Percentiles rank a stretch among this genome's conserved stretches.
Evolutionary conservation across 1,140 invertebrate genomes (phyloP).

Genomic region (Zaprionus vittiger): DNA sequence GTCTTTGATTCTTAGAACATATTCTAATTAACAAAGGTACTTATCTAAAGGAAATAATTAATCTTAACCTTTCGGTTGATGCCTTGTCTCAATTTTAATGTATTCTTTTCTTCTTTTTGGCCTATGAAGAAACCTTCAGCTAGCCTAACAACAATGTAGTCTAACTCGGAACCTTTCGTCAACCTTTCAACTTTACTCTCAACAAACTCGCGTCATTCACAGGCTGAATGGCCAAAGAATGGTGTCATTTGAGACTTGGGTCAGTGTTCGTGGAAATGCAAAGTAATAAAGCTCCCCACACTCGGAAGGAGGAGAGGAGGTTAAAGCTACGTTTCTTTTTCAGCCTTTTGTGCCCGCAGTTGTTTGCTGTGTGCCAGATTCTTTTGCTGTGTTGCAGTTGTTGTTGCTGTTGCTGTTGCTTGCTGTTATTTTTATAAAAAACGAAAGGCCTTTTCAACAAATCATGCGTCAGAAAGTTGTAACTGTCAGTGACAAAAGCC

Average conservation of each 20-base stretch:
- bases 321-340: constrained; percentile 3
- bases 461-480: constrained; percentile 81
- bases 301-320: no score
- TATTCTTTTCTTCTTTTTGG: not conserved
- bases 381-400: not conserved
- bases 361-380: constrained; percentile 44
- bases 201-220: not conserved
- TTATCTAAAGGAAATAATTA: not conserved
- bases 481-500: constrained; percentile 71
- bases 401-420: constrained; percentile 38
- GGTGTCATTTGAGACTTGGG: constrained; percentile 27
- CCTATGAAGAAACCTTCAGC: not conserved
- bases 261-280: constrained; percentile 37
- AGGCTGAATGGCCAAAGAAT: not conserved
- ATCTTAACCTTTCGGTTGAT: not conserved
- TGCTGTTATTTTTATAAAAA: constrained; percentile 59
- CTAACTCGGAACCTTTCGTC: not conserved
- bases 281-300: constrained; percentile 21
- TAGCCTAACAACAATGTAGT: not conserved
- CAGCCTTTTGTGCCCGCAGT: constrained; percentile 35
- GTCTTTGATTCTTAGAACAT: constrained; percentile 2
- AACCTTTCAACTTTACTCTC: constrained; percentile 11
- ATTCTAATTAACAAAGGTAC: constrained; percentile 5
- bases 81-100: not conserved
- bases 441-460: constrained; percentile 77